phyloP scores from a whole-genome alignment of 2,797 vertebrate species.

The Sciaenops ocellatus region DNA sequence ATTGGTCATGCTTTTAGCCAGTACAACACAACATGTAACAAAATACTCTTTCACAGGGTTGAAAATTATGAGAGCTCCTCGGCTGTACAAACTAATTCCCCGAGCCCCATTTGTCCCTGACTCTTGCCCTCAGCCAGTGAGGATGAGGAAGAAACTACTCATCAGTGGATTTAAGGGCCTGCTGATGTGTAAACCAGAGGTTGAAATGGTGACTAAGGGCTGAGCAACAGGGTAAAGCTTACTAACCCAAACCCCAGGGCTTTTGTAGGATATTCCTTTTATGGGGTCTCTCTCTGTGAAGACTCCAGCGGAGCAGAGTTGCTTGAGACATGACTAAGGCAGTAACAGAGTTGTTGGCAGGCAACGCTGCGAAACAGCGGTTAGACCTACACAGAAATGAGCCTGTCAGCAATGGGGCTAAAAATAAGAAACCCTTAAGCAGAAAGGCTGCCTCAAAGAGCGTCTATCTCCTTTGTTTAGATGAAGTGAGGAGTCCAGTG shows the following conservation, averaged over 20 bases:
- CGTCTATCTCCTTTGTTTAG: slow-evolving; percentile 66
- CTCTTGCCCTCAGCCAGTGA: slow-evolving; percentile 47
- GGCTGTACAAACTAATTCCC: slow-evolving; percentile 55
- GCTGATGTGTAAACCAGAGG: slow-evolving; percentile 73
- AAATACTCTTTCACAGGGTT: slow-evolving; percentile 51
- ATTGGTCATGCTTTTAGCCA: slow-evolving; percentile 75
- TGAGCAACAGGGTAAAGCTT: slow-evolving; percentile 72
- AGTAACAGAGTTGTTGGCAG: slow-evolving; percentile 66
- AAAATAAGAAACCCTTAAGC: slow-evolving; percentile 79
- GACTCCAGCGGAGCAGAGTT: slow-evolving; percentile 48
- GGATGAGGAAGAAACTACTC: slow-evolving; percentile 75
- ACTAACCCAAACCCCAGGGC: slow-evolving; percentile 70
- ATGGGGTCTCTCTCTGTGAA: slow-evolving; percentile 71
- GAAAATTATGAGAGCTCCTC: slow-evolving; percentile 45
- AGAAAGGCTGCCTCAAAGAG: slow-evolving; percentile 61
- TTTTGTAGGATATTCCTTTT: slow-evolving; percentile 76
- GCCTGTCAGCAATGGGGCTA: slow-evolving; percentile 70
- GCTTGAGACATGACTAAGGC: slow-evolving; percentile 73
- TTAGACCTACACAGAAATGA: slow-evolving; percentile 63
- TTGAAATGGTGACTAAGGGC: slow-evolving; percentile 77
- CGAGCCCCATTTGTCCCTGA: slow-evolving; percentile 42
- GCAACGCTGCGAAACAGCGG: slow-evolving; percentile 41
- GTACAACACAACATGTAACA: slow-evolving; percentile 68
- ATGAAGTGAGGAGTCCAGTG: slow-evolving; percentile 52
- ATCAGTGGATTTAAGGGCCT: slow-evolving; percentile 62